These are phyloP conservation scores for Varanus komodoensis DNA, from an alignment of 2,113 vertebrate genomes.

Conservation along the genomic window DNA sequence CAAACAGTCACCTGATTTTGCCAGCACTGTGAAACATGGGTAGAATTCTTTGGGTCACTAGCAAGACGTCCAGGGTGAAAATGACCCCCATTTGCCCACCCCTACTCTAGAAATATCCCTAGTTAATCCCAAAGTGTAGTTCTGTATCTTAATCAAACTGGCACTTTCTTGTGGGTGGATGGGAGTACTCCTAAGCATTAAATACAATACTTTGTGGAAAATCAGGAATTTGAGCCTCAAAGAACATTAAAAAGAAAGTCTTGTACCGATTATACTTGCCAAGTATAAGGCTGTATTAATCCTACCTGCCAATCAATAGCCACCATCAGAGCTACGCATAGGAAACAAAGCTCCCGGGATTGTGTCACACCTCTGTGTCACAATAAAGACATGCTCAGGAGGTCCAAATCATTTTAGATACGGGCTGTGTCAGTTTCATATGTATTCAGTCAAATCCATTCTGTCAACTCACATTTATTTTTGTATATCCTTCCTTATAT, in stretches of 20 bases:
- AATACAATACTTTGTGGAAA: slow-evolving; percentile 31
- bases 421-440: too few relatives aligned
- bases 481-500: too few relatives aligned
- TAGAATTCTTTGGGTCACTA: too few relatives aligned
- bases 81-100: too few relatives aligned
- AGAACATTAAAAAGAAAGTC: background rate
- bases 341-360: background rate
- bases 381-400: background rate
- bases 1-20: too few relatives aligned
- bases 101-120: background rate
- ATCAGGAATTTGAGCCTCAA: slow-evolving; percentile 26
- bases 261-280: slow-evolving; percentile 10
- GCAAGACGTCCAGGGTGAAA: too few relatives aligned
- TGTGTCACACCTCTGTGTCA: background rate
- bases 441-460: too few relatives aligned
- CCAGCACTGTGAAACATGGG: too few relatives aligned
- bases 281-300: background rate
- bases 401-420: too few relatives aligned
- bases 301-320: background rate
- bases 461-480: too few relatives aligned
- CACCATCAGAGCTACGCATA: background rate
- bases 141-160: slow-evolving; percentile 25
- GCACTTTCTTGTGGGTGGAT: background rate
- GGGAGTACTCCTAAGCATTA: slow-evolving; percentile 37
- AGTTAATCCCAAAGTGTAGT: background rate